Evolutionary conservation across 2,888 invertebrate species (phyloP), one percentile per base, ranked within the genome.

Genomic region (Clunio marinus): DNA sequence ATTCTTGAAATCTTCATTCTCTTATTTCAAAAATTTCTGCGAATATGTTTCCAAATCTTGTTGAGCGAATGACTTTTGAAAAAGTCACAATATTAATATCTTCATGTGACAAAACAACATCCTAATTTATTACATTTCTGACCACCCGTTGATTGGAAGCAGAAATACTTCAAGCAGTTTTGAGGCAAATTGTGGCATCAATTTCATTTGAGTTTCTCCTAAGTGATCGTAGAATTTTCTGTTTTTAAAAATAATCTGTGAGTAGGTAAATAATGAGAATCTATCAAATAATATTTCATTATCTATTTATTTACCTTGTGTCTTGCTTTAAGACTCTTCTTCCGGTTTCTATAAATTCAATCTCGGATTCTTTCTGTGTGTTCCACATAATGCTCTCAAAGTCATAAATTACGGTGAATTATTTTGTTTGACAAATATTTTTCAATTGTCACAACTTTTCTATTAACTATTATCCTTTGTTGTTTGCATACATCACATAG

Each of bases 21-120:
- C 57, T 2, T 13, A 66, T 51, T 66, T 32, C 17, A 66, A 51
- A 59, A 66, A 55, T 66, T 66, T 66, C 66, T 66, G 66, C 66
- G 66, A 66, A 66, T 28, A 27, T 66, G 66, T 66, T 66, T 45
- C 22, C 65, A 7, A 27, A 5, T 58, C 7, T 58, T 27, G 27
- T 57, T 51, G 51, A 8, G 20, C 17, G 51, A 20, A 20, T 27
- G 57, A 27, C 57, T 24, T 27, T 27, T 27, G 27, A 27, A 57
- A 45, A 45, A 45, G 15, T 63, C 63, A 63, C 63, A 63, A 63
- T 46, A 63, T 63, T 63, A 63, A 46, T 41, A 45, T 66, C 55
- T 46, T 66, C 66, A 66, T 66, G 51, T 66, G 66, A 66, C 66
- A 66, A 66, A 66, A 66, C 66, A 66, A 51, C 46, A 66, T 66